Base-by-base conservation (phyloP, 2,888 invertebrate species). In the Philaethria dido region DNA sequence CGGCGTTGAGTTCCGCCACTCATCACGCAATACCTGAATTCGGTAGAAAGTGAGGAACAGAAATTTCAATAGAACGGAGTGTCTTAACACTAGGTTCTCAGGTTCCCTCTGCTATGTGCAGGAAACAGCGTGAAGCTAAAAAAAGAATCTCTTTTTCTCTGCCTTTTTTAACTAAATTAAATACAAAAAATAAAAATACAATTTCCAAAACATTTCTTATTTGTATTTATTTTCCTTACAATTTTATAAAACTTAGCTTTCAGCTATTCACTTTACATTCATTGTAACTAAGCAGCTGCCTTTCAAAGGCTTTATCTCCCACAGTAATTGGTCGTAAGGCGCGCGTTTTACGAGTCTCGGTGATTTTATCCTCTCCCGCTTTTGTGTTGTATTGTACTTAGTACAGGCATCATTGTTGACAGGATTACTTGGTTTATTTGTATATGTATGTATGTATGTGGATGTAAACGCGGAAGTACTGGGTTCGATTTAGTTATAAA, bases 301-400 rank as follows among this genome's bases (percentile, higher is more conserved):
- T 82, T 81, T 82, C 81, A 80, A 80, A 80, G 82, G 84, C 83
- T 85, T 86, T 87, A 88, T 86, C 87, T 86, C 71, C 73, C 72
- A 59, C 75, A 70, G 84, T 88, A 88, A 88, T 88, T 88, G 87
- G 83, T 86, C 85, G 85, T 88, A 87, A 85, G 83, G 80, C 79
- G 76, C 79, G 76, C 75, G 82, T 78, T 87, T 86, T 87, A 87
- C 81, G 74, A 69, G 70, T 61, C 69, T 72, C 78, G 77, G 77
- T 77, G 80, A 79, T 81, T 80, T 81, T 80, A 79, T 76, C 75
- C 72, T 64, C 42, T 66, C 36, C 47, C 65, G 72, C 78, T 83
- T 86, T 81, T 80, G 81, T 82, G 74, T 77, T 74, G 78, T 75
- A 77, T 74, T 77, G 80, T 85, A 84, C 66, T 64, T 68, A 69